These are phyloP conservation scores for Acleris cristana DNA, from an alignment of 2,888 invertebrate species.

Conservation along the genomic window DNA sequence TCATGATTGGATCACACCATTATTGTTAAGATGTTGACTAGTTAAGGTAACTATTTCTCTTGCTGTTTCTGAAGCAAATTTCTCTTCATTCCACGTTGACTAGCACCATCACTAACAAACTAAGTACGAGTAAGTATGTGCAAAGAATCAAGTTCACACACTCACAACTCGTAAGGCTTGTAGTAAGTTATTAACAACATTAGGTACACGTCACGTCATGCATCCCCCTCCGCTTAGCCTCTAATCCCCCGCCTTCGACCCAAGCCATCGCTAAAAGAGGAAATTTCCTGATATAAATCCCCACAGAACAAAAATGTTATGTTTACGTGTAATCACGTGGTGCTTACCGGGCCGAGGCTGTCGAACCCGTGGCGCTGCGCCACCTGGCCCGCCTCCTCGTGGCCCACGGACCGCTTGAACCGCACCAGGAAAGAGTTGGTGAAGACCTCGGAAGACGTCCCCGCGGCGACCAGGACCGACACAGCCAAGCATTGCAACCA, in stretches of 20 bases:
- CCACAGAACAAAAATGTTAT: slow-evolving; percentile 46
- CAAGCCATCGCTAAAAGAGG: slow-evolving; percentile 2
- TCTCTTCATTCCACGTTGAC: background rate
- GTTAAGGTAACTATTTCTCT: too few relatives aligned
- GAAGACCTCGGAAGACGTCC: slow-evolving; percentile 88
- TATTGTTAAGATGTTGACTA: too few relatives aligned
- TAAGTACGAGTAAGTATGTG: background rate
- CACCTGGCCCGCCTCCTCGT: slow-evolving; percentile 90
- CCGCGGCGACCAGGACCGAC: slow-evolving; percentile 70
- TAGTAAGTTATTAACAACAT: slow-evolving; percentile 3
- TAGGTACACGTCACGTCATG: slow-evolving; percentile 5
- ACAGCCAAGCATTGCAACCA: slow-evolving; percentile 77
- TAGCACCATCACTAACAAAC: background rate
- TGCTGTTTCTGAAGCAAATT: too few relatives aligned
- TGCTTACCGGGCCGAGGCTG: slow-evolving; percentile 96
- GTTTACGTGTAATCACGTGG: slow-evolving; percentile 80
- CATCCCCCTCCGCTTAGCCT: background rate
- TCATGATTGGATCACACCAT: too few relatives aligned
- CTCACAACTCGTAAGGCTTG: background rate
- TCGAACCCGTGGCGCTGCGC: slow-evolving; percentile 96
- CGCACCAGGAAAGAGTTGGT: slow-evolving; percentile 98
- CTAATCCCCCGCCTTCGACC: slow-evolving; percentile 16
- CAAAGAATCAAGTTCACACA: background rate
- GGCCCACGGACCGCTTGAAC: slow-evolving; percentile 90
- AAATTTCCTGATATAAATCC: slow-evolving; percentile 10